Evolutionary conservation across 2,888 invertebrate species (phyloP).

Genomic region (Anticlea derivata): DNA sequence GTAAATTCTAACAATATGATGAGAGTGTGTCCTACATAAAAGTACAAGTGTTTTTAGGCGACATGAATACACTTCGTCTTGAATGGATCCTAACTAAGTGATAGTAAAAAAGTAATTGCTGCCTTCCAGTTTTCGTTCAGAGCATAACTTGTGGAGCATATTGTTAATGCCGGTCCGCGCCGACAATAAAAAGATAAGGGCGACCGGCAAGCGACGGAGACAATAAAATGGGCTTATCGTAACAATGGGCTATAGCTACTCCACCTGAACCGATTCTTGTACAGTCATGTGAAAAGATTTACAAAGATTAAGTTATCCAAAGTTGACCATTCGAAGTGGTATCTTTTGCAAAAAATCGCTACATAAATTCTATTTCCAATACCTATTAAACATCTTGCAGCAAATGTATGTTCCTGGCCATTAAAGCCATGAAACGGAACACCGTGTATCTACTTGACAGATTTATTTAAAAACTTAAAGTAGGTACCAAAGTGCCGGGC

Average conservation of each 20-base stretch:
- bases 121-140: constrained; percentile 51
- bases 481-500: neutral
- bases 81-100: constrained; percentile 33
- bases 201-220: constrained; percentile 55
- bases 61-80: constrained; percentile 14
- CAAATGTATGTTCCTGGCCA: no score
- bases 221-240: constrained; percentile 73
- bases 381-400: no score
- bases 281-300: constrained; percentile 17
- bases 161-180: constrained; percentile 63
- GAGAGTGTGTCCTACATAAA: no score
- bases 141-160: constrained; percentile 62
- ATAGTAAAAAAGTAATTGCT: constrained; percentile 48
- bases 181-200: constrained; percentile 72
- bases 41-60: no score
- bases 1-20: no score
- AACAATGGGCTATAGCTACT: constrained; percentile 46
- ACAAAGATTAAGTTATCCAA: neutral
- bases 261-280: constrained; percentile 52
- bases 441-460: no score
- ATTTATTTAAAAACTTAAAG: no score
- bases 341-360: no score
- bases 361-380: neutral
- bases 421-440: no score
- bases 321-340: no score